Percentiles rank a stretch among this genome's conserved stretches.
These are phyloP conservation scores for Podiceps cristatus DNA, from an alignment of 2,113 vertebrate species.

Conservation along the genomic window DNA sequence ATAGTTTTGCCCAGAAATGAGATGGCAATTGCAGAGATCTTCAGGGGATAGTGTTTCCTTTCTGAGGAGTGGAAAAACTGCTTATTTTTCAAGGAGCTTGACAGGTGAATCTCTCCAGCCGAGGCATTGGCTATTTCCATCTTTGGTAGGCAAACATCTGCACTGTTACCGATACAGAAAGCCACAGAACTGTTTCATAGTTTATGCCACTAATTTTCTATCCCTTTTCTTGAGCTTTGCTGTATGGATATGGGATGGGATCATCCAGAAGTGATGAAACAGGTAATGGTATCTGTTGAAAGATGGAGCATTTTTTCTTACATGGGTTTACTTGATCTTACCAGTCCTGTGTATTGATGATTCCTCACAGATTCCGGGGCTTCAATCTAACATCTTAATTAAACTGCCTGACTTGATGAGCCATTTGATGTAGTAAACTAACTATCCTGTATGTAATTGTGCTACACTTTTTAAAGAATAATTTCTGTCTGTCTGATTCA, in stretches of 20 bases:
- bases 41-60: constrained; percentile 32
- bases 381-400: not conserved
- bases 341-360: not conserved
- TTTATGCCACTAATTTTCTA: not conserved
- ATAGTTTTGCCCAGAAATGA: constrained; percentile 37
- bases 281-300: not conserved
- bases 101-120: not conserved
- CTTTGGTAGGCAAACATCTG: not conserved
- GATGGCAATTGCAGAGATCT: constrained; percentile 47
- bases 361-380: not conserved
- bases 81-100: constrained; percentile 20
- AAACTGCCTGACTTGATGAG: not conserved
- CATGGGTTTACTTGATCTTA: not conserved
- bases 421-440: not conserved
- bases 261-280: not conserved
- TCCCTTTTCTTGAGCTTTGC: not conserved
- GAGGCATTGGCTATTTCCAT: not conserved
- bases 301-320: not conserved
- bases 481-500: not conserved
- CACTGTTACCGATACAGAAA: not conserved
- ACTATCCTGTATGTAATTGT: not conserved
- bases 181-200: not conserved
- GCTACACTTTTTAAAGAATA: not conserved
- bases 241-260: not conserved
- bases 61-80: constrained; percentile 32